Evolutionary conservation across 2,113 vertebrate genomes (phyloP).

Genomic region (Mus musculus): GRCm39 chr8:122046001-122046500

Average conservation of each 20-base stretch:
- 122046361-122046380: not conserved
- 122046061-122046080: not conserved
- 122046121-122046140: accelerated
- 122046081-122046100: not conserved
- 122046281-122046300: not conserved
- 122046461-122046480: not conserved
- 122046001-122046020: too few species aligned
- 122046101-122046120: not conserved
- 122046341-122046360: not conserved
- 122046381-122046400: accelerated
- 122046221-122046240: not conserved
- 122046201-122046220: not conserved
- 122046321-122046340: accelerated
- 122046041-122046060: not conserved
- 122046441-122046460: not conserved
- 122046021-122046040: too few species aligned
- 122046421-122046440: accelerated
- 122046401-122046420: not conserved
- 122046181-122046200: accelerated
- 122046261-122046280: accelerated
- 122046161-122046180: not conserved
- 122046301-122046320: not conserved
- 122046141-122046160: accelerated
- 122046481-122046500: not conserved
- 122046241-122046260: too few species aligned